phyloP scores from a whole-genome alignment of 2,797 vertebrate species.

The Columba guinea region DNA sequence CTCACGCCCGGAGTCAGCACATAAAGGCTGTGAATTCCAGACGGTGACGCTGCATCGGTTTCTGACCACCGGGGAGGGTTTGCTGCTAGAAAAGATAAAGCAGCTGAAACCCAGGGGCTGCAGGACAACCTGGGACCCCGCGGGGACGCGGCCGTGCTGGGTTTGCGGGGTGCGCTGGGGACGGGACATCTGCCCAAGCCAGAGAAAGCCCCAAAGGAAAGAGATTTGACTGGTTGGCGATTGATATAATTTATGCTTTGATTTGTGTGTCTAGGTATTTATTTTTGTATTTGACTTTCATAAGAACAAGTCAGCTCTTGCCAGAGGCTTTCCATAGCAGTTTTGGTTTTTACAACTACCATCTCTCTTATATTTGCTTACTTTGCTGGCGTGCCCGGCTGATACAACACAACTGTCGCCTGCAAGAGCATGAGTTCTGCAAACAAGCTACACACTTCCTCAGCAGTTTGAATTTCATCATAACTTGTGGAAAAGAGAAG shows the following conservation, averaged over 20 bases:
- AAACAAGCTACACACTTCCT: fast-evolving
- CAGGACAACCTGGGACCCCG: too few relatives aligned
- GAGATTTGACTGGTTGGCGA: too few relatives aligned
- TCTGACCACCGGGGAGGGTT: neutral
- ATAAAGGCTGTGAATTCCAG: neutral
- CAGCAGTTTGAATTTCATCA: neutral
- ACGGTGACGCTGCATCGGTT: fast-evolving
- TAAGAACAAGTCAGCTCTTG: neutral
- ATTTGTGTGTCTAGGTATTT: neutral
- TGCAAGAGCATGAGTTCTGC: neutral
- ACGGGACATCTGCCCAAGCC: neutral
- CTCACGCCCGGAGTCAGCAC: fast-evolving
- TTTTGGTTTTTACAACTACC: neutral
- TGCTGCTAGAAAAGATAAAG: neutral
- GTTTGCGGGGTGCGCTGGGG: neutral
- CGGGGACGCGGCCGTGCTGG: neutral
- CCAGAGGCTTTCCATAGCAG: neutral
- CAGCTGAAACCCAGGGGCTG: neutral
- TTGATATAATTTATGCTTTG: neutral
- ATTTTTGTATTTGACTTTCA: neutral
- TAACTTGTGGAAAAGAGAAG: neutral
- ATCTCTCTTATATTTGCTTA: fast-evolving
- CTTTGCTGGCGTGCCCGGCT: neutral
- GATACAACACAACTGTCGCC: neutral
- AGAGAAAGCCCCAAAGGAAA: neutral